Conservation (phyloP, 2,888 invertebrate species). For the Melanotus villosus region DNA sequence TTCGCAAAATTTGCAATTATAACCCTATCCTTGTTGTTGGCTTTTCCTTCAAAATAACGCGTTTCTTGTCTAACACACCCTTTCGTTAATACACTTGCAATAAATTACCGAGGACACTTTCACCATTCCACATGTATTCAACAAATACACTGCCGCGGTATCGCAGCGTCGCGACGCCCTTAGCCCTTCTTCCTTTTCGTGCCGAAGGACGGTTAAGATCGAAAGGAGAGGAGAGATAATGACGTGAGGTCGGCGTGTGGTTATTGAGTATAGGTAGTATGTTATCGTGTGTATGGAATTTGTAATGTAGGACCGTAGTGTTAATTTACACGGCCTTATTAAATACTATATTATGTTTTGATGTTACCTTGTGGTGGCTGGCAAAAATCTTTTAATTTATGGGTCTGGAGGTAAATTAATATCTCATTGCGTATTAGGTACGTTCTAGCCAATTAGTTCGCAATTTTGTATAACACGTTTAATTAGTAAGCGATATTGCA, state of each 20-base stretch:
- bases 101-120: conserved; percentile 64
- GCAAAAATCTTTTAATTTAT: conserved; percentile 65
- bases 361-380: conserved; percentile 63
- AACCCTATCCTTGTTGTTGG: conserved; percentile 20
- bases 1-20: not conserved
- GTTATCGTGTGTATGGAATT: conserved; percentile 67
- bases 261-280: conserved; percentile 63
- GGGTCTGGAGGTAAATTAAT: conserved; percentile 60
- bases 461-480: too few relatives aligned
- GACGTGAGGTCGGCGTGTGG: conserved; percentile 34
- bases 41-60: conserved; percentile 23
- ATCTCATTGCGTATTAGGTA: conserved; percentile 53
- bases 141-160: conserved; percentile 52
- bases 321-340: conserved; percentile 68
- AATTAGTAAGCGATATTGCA: too few relatives aligned
- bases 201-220: conserved; percentile 10
- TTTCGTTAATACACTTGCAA: conserved; percentile 63
- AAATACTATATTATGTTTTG: conserved; percentile 69
- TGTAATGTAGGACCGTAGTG: conserved; percentile 64
- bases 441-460: conserved; percentile 45
- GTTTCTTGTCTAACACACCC: conserved; percentile 54
- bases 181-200: conserved; percentile 34
- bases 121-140: conserved; percentile 56
- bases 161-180: conserved; percentile 35
- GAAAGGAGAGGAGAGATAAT: conserved; percentile 41